phyloP scores from a whole-genome alignment of 1,140 invertebrate genomes.

The Bombyx mori region ASM3026992v2 NC_085118.1:5924001-5924500 shows the following conservation, averaged over 20 bases:
- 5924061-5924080: not conserved
- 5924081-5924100: not conserved
- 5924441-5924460: no score
- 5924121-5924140: slow-evolving; percentile 24
- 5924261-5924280: slow-evolving; percentile 55
- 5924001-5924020: no score
- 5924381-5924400: no score
- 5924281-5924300: slow-evolving; percentile 44
- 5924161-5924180: slow-evolving; percentile 37
- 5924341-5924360: slow-evolving; percentile 10
- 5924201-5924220: slow-evolving; percentile 32
- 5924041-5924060: not conserved
- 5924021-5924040: no score
- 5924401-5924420: no score
- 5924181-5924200: slow-evolving; percentile 46
- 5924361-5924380: no score
- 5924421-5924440: no score
- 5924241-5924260: slow-evolving; percentile 35
- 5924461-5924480: no score
- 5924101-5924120: not conserved
- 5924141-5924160: slow-evolving; percentile 42
- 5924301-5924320: slow-evolving; percentile 53
- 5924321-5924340: slow-evolving; percentile 10
- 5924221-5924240: slow-evolving; percentile 31
- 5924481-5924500: no score